Evolutionary conservation across 2,888 invertebrate species (phyloP), one percentile per base, ranked within the genome.

Genomic region (Parnassius smintheus): DNA sequence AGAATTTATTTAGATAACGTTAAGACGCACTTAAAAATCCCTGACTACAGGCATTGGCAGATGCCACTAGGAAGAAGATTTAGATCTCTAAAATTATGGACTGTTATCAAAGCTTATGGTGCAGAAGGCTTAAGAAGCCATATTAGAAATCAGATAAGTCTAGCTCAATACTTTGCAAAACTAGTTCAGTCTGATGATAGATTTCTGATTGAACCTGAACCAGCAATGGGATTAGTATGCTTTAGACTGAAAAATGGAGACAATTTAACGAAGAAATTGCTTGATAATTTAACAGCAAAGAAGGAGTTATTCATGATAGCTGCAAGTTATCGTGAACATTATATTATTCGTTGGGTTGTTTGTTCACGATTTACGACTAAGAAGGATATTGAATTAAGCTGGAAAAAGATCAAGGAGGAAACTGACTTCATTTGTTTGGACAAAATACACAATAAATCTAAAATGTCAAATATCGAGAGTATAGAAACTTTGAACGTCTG

Each of bases 41-140:
- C 94, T 22, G 93, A 93, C 68, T 94, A 94, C 67, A 88, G 97
- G 91, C 95, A 97, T 76, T 97, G 96, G 96, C 96, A 97, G 84
- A 96, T 97, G 78, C 94, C 97, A 4, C 89, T 98, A 35, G 97
- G 98, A 0, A 93, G 98, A 52, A 92, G 98, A 70, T 98, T 98
- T 82, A 94, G 98, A 55, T 94, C 98, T 0, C 86, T 98, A 22
- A 98, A 98, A 83, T 86, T 98, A n/a, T 98, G 98, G 98, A 97
- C 98, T 67, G 97, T 97, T 0, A 87, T 98, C 72, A 93, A 98
- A 68, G 88, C 95, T 62, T 95, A 96, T 72, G 98, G 98, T 0
- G 94, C 95, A 3, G 94, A 95, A 76, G 96, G 97, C 3, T 86
- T 98, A 4, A 95, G 96, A 71, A 93, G 93, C 4, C 94, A 96